Conservation (phyloP, 30 jellyfish, hydroid and myxozoan species). For the Turritopsis rubra region DNA sequence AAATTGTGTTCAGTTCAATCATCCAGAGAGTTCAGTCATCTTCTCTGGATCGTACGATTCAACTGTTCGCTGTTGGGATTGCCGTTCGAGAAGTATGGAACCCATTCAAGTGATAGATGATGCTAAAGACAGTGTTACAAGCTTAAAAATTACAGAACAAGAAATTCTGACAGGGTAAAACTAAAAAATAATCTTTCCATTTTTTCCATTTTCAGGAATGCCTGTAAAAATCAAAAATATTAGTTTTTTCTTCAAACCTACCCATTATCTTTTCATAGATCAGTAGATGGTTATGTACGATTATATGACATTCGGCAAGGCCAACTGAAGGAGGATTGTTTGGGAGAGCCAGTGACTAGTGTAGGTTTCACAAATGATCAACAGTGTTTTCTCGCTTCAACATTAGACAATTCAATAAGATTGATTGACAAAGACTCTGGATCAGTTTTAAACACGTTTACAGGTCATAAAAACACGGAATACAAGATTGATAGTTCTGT, state of each 20-base stretch:
- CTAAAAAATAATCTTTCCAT: not conserved
- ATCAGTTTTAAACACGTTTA: conserved; percentile 70
- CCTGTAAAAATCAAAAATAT: not conserved
- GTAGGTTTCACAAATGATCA: conserved; percentile 76
- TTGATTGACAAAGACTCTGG: conserved; percentile 74
- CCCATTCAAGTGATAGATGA: conserved; percentile 80
- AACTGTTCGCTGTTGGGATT: conserved; percentile 93
- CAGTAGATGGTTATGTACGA: conserved; percentile 83
- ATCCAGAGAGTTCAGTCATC: conserved; percentile 70
- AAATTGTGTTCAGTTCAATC: conserved; percentile 66
- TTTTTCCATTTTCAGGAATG: not conserved
- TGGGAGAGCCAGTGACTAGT: conserved; percentile 95
- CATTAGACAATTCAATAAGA: conserved; percentile 63
- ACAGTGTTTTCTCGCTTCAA: conserved; percentile 67
- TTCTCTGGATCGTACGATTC: conserved; percentile 96
- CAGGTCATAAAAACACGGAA: conserved; percentile 73
- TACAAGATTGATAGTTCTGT: conserved; percentile 81
- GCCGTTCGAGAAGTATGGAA: conserved; percentile 68
- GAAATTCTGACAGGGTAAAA: conserved; percentile 69
- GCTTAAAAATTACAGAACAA: conserved; percentile 66
- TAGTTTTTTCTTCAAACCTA: not conserved
- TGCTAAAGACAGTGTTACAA: conserved; percentile 83
- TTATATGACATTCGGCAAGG: conserved; percentile 89
- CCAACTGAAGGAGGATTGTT: conserved; percentile 66
- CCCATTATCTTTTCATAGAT: conserved; percentile 24